Evolutionary conservation across 92 coral and sea anemone genomes (phyloP).

Genomic region (Montipora capitata): DNA sequence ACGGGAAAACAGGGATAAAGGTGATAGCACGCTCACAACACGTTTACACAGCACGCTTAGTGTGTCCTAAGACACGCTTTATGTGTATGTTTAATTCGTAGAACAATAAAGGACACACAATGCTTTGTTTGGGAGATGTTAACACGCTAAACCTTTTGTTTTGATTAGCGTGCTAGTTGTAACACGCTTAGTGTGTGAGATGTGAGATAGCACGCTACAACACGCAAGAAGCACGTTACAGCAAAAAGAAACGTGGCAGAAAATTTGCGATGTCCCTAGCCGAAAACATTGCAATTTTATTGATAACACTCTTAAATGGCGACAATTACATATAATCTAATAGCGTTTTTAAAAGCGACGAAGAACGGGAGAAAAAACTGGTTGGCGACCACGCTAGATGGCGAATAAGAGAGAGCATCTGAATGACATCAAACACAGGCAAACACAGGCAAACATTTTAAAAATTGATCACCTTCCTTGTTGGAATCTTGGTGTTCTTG

Average conservation of each 20-base stretch:
- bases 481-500: not conserved
- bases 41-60: slow-evolving; percentile 26
- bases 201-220: slow-evolving; percentile 5
- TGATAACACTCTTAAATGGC: too few species aligned
- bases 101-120: slow-evolving; percentile 19
- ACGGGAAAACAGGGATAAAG: slow-evolving; percentile 17
- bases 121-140: slow-evolving; percentile 13
- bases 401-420: not conserved
- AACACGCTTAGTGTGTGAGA: slow-evolving; percentile 22
- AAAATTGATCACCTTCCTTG: slow-evolving; percentile 19
- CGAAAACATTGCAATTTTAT: too few species aligned
- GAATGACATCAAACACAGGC: not conserved
- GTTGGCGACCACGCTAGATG: not conserved
- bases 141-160: slow-evolving; percentile 36
- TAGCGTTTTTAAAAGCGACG: too few species aligned
- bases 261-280: not conserved
- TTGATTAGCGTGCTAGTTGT: not conserved
- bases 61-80: slow-evolving; percentile 14
- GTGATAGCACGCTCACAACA: slow-evolving; percentile 24
- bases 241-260: not conserved
- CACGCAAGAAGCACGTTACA: slow-evolving; percentile 6
- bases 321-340: too few species aligned
- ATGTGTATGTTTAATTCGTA: slow-evolving; percentile 19
- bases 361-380: too few species aligned
- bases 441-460: slow-evolving; percentile 1